A percentile compares a stretch with the other conserved stretches of the same genome.
phyloP scores from a whole-genome alignment of 2,113 vertebrate genomes.

The Psilopogon haemacephalus region DNA sequence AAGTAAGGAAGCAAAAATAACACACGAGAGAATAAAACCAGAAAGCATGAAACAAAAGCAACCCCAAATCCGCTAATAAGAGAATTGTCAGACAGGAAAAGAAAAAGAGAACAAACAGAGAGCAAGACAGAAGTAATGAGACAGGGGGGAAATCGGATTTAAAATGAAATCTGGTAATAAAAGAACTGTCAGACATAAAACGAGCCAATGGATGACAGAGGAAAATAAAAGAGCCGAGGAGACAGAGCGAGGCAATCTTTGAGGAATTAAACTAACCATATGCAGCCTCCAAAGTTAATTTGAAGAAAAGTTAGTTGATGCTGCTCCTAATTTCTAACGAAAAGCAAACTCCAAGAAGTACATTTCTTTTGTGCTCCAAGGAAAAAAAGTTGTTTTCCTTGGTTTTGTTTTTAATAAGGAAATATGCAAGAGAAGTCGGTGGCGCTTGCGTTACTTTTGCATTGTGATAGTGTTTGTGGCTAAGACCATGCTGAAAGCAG shows the following conservation, averaged over 20 bases:
- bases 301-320: slow-evolving; percentile 24
- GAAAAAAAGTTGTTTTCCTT: not conserved
- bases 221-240: slow-evolving; percentile 46
- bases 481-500: not conserved
- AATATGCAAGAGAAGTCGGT: not conserved
- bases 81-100: slow-evolving; percentile 57
- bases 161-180: slow-evolving; percentile 65
- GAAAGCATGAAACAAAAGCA: slow-evolving; percentile 60
- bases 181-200: slow-evolving; percentile 59
- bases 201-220: slow-evolving; percentile 25
- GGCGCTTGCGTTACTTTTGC: not conserved
- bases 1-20: slow-evolving; percentile 34
- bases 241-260: slow-evolving; percentile 18
- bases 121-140: slow-evolving; percentile 58
- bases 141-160: slow-evolving; percentile 49
- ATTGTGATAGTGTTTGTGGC: not conserved
- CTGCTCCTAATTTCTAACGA: slow-evolving; percentile 37
- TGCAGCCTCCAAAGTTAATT: slow-evolving; percentile 33
- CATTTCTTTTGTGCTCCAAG: not conserved
- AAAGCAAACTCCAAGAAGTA: not conserved
- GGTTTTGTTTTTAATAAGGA: not conserved
- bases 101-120: slow-evolving; percentile 53
- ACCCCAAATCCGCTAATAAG: slow-evolving; percentile 47
- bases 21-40: slow-evolving; percentile 38
- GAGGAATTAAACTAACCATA: slow-evolving; percentile 55